These are phyloP conservation scores for Slavum lentiscoides DNA, from an alignment of 2,888 invertebrate genomes.

Conservation along the genomic window DNA sequence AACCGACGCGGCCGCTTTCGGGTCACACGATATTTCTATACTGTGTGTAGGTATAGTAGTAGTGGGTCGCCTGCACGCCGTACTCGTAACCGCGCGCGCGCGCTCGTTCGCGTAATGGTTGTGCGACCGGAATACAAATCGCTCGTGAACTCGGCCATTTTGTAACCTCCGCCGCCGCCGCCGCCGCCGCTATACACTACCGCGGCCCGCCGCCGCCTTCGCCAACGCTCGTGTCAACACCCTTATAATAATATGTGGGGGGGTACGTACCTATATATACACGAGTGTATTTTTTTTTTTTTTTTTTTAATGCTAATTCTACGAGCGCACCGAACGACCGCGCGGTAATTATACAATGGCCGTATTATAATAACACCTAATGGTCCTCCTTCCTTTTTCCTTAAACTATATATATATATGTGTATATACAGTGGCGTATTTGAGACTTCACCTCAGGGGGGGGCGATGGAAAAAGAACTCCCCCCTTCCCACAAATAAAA, in stretches of 20 bases:
- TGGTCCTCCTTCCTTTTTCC: no score
- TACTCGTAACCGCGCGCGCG: slow-evolving; percentile 15
- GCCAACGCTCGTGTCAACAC: slow-evolving; percentile 30
- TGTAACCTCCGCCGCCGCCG: slow-evolving; percentile 32
- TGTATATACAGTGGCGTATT: no score
- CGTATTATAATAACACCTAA: not conserved
- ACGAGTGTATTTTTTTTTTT: not conserved
- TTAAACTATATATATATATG: no score
- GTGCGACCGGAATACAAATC: slow-evolving; percentile 45
- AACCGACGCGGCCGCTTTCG: not conserved
- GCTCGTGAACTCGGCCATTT: slow-evolving; percentile 49
- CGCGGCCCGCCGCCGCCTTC: slow-evolving; percentile 15
- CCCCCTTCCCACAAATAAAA: no score
- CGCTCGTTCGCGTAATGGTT: slow-evolving; percentile 22
- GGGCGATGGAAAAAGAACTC: no score
- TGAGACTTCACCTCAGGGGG: no score
- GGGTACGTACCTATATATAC: not conserved
- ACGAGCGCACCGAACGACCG: not conserved
- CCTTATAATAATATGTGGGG: not conserved
- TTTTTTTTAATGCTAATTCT: slow-evolving; percentile 41
- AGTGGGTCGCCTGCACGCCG: slow-evolving; percentile 10
- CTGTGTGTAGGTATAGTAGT: not conserved
- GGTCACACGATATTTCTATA: slow-evolving; percentile 34
- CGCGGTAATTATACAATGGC: slow-evolving; percentile 21
- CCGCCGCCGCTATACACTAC: slow-evolving; percentile 12